phyloP scores from a whole-genome alignment of 2,888 invertebrate genomes.

The Hipparchia sbordonii region DNA sequence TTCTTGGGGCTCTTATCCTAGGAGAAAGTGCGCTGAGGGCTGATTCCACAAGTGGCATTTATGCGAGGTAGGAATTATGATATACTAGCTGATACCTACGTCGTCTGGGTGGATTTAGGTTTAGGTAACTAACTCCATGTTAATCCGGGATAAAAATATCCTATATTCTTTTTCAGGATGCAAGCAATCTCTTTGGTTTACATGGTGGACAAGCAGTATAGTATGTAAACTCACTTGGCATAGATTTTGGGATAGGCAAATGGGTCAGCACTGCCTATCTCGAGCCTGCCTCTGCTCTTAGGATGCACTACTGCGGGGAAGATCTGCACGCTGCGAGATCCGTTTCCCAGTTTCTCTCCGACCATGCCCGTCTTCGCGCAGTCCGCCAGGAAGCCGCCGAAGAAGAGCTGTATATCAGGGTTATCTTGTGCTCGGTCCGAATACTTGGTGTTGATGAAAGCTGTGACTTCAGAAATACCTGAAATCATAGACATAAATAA shows the following conservation, averaged over 20 bases:
- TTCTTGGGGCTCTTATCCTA: not conserved
- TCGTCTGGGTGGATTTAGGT: too few species aligned
- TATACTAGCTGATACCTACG: too few species aligned
- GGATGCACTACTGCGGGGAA: slow-evolving; percentile 93
- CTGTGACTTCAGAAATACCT: slow-evolving; percentile 93
- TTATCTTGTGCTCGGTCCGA: slow-evolving; percentile 88
- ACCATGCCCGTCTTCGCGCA: slow-evolving; percentile 94
- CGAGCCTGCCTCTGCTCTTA: slow-evolving; percentile 90
- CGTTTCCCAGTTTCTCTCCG: slow-evolving; percentile 88
- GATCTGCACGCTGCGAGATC: slow-evolving; percentile 86
- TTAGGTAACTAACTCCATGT: too few species aligned
- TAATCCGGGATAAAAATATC: too few species aligned
- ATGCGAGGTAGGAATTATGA: not conserved
- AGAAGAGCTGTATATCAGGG: slow-evolving; percentile 94
- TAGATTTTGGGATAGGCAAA: slow-evolving; percentile 91
- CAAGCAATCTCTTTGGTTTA: too few species aligned
- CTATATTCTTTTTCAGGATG: too few species aligned
- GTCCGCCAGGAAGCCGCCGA: slow-evolving; percentile 93
- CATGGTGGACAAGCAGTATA: too few species aligned
- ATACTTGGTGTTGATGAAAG: slow-evolving; percentile 90
- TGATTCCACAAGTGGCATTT: not conserved
- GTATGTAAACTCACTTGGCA: slow-evolving; percentile 84
- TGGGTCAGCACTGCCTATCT: slow-evolving; percentile 90
- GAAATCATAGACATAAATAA: slow-evolving; percentile 31
- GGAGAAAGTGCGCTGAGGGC: too few species aligned